These are phyloP conservation scores for Limnephilus marmoratus DNA, from an alignment of 2,888 invertebrate genomes.

Conservation along the genomic window DNA sequence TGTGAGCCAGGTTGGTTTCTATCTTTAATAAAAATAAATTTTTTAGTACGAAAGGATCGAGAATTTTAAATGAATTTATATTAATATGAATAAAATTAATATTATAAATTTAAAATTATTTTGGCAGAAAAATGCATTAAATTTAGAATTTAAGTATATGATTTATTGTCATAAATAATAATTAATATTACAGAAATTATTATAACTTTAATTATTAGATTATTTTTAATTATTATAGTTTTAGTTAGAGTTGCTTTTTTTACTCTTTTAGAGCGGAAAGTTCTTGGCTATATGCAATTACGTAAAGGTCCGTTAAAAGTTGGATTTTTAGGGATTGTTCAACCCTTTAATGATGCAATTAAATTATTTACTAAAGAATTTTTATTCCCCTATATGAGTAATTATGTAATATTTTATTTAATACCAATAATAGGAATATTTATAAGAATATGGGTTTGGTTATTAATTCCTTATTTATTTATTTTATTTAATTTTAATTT, in stretches of 20 bases:
- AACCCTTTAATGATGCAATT: conserved; percentile 82
- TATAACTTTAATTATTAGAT: conserved; percentile 72
- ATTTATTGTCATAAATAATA: conserved; percentile 78
- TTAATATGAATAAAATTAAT: conserved; percentile 43
- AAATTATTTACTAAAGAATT: too few species aligned
- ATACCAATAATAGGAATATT: too few species aligned
- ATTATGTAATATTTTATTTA: too few species aligned
- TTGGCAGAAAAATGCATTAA: conserved; percentile 84
- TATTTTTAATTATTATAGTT: conserved; percentile 79
- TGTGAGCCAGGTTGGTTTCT: conserved; percentile 91
- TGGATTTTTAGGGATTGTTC: conserved; percentile 79
- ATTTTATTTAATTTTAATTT: too few species aligned
- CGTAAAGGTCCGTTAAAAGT: conserved; percentile 87
- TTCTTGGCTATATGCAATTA: conserved; percentile 84
- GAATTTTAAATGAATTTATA: conserved; percentile 63
- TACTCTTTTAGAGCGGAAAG: conserved; percentile 84
- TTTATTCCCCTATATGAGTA: too few species aligned
- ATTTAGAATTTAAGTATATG: conserved; percentile 83
- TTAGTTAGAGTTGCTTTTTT: conserved; percentile 84
- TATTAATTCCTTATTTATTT: too few species aligned
- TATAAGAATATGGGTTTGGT: too few species aligned
- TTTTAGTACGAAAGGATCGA: conserved; percentile 89
- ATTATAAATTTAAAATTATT: conserved; percentile 71
- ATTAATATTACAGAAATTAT: conserved; percentile 74
- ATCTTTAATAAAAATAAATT: conserved; percentile 80